Evolutionary conservation across 1,140 invertebrate species (phyloP).

Genomic region (Nomia melanderi): DNA sequence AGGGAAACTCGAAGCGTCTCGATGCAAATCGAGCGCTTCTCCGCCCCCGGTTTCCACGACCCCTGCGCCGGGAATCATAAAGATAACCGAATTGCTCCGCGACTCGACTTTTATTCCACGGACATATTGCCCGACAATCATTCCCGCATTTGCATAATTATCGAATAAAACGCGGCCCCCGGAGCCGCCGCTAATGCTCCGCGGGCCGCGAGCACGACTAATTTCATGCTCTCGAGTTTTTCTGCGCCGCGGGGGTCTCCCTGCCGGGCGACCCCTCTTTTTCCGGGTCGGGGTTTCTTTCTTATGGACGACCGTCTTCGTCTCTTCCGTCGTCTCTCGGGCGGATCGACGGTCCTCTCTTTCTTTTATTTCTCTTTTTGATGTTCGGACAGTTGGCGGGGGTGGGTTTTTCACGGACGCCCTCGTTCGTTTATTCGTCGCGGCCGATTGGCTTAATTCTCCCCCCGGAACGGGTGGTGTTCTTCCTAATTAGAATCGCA

Average conservation of each 20-base stretch:
- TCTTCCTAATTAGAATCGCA: conserved; percentile 76
- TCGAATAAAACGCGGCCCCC: conserved; percentile 75
- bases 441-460: conserved; percentile 71
- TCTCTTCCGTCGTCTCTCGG: not conserved
- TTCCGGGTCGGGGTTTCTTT: not conserved
- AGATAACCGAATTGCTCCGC: conserved; percentile 78
- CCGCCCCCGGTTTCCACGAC: conserved; percentile 10
- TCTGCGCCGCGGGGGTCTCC: conserved; percentile 43
- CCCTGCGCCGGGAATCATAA: conserved; percentile 73
- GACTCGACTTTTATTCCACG: conserved; percentile 76
- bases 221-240: conserved; percentile 71
- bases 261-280: not conserved
- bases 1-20: conserved; percentile 69
- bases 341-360: not conserved
- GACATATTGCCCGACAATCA: conserved; percentile 80
- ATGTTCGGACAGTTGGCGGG: too few species aligned
- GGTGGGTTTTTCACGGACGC: too few species aligned
- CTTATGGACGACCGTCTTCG: not conserved
- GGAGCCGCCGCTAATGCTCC: conserved; percentile 45
- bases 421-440: conserved; percentile 49
- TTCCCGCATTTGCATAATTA: conserved; percentile 81
- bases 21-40: conserved; percentile 79
- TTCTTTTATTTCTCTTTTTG: too few species aligned
- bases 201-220: conserved; percentile 65
- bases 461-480: conserved; percentile 60